Evolutionary conservation across 2,797 vertebrate genomes (phyloP), one percentile per base, ranked within the genome.

Genomic region (Hybognathus amarus): DNA sequence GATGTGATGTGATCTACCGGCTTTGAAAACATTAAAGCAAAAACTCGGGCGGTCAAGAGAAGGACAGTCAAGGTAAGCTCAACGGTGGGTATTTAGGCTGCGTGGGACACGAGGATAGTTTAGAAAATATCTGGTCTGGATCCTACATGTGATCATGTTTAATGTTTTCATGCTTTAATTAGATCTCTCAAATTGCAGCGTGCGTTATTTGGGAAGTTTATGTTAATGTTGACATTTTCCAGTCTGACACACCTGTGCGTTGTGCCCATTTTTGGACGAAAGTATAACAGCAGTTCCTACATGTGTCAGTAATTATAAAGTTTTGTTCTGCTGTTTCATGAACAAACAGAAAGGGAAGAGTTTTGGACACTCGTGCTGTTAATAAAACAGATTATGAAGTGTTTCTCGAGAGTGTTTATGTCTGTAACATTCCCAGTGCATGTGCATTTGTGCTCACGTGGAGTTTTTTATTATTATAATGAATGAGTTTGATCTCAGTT

Each of bases 201-300:
- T 50, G 30, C 15, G 22, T 38, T 64, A n/a, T 17, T 69, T 67
- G 68, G 38, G 54, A 56, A 59, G 27, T 77, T 33, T 67, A 22
- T 33, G 17, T 79, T 45, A 67, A 70, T 79, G 79, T 69, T 68
- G 75, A 52, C 66, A 42, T 56, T 80, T 69, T 66, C 61, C 85
- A 6, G 71, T 79, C 83, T 75, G 81, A 83, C 88, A 92, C 94
- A 94, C 93, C 93, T 94, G 93, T 92, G 92, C 77, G 83, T 70
- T 76, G 76, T 89, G 84, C 86, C 86, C 83, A 81, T 92, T 91
- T 93, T 92, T 84, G 89, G 86, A 86, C 61, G 89, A 87, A 89
- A 33, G 69, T 13, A 63, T 47, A 42, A 27, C 63, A 59, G 54
- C 42, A 50, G 45, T 83, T n/a, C 18, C n/a, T 27, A 40, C 52